Evolutionary conservation across 2,797 vertebrate species (phyloP).

Genomic region (Fringilla coelebs): DNA sequence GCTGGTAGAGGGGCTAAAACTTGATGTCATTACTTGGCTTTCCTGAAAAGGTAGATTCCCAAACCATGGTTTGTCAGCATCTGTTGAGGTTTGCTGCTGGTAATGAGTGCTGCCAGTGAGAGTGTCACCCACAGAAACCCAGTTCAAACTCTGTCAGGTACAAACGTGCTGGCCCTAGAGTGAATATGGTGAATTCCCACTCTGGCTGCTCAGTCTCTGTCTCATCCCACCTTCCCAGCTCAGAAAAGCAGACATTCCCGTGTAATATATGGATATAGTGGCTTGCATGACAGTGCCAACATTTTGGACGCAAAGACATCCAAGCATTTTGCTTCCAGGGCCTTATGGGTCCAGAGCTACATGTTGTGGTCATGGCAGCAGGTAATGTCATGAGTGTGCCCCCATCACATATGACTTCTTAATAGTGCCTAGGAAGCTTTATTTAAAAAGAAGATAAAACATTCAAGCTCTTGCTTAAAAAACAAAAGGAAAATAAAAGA

Average conservation of each 20-base stretch:
- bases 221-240: neutral
- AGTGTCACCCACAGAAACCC: neutral
- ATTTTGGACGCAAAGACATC: neutral
- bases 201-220: neutral
- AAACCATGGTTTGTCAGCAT: neutral
- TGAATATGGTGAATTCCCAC: neutral
- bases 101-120: neutral
- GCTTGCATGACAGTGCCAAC: neutral
- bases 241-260: neutral
- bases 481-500: conserved; percentile 14
- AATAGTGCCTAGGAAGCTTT: neutral
- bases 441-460: neutral
- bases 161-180: neutral
- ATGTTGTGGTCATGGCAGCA: neutral
- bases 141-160: neutral
- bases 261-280: neutral
- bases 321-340: neutral
- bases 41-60: neutral
- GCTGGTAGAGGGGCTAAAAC: neutral
- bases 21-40: neutral
- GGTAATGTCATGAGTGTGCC: neutral
- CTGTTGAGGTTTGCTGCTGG: neutral
- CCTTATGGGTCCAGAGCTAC: neutral
- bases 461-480: neutral
- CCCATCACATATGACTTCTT: neutral